Conservation (phyloP, 2,888 invertebrate genomes). For the Beris morrisii region DNA sequence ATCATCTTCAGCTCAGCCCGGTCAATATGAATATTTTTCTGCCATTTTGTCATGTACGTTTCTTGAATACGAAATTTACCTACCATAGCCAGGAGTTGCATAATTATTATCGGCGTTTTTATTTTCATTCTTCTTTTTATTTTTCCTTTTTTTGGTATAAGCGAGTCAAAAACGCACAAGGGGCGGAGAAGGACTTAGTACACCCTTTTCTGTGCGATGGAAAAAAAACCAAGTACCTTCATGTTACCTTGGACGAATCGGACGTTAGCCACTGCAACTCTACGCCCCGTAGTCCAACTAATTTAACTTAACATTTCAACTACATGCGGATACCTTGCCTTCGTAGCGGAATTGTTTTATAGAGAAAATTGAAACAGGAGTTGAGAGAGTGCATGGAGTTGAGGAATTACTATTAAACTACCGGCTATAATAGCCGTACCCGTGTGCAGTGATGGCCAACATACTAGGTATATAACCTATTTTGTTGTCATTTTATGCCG, state of each 20-base stretch:
- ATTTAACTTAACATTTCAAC: slow-evolving; percentile 27
- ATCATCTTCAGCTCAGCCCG: slow-evolving; percentile 15
- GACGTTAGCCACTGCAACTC: slow-evolving; percentile 20
- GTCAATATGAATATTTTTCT: slow-evolving; percentile 39
- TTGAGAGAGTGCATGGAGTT: too few species aligned
- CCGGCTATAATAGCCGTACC: too few species aligned
- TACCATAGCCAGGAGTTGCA: slow-evolving; percentile 31
- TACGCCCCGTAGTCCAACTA: slow-evolving; percentile 26
- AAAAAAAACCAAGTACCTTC: slow-evolving; percentile 2
- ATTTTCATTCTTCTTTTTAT: slow-evolving; percentile 14
- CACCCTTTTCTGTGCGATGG: slow-evolving; percentile 19
- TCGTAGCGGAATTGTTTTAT: too few species aligned
- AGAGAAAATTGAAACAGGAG: too few species aligned
- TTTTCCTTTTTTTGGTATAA: slow-evolving; percentile 22
- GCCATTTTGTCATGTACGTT: slow-evolving; percentile 39
- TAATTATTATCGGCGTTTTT: slow-evolving; percentile 27
- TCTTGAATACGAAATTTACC: slow-evolving; percentile 37
- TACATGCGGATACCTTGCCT: background rate
- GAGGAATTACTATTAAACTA: too few species aligned
- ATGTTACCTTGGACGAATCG: slow-evolving; percentile 8
- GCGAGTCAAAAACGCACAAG: slow-evolving; percentile 8
- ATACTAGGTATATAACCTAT: too few species aligned
- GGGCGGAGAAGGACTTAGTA: slow-evolving; percentile 32
- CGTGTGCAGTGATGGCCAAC: too few species aligned
- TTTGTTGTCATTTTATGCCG: too few species aligned